Evolutionary conservation across 2,113 vertebrate species (phyloP).

Genomic region (Perca fluviatilis): DNA sequence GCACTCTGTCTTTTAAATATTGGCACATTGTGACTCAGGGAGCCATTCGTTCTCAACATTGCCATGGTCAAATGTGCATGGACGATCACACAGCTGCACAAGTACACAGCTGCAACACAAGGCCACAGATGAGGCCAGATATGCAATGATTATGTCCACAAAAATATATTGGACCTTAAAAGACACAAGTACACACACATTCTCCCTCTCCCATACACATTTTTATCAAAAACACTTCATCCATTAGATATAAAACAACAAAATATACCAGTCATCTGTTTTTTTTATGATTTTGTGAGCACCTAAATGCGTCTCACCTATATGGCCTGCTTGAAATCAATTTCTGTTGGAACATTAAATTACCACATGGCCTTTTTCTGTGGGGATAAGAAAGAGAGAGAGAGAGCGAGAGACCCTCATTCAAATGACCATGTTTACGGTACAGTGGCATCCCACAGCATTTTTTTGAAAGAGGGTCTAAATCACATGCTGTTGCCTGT

Average conservation of each 20-base stretch:
- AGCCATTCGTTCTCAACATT: conserved; percentile 46
- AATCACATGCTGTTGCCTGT: conserved; percentile 4
- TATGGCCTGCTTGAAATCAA: conserved; percentile 16
- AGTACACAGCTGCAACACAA: conserved; percentile 6
- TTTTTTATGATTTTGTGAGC: background rate
- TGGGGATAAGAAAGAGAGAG: background rate
- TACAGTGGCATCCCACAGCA: background rate
- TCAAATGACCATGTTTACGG: background rate
- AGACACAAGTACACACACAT: background rate
- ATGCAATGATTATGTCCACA: background rate
- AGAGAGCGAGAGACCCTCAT: background rate
- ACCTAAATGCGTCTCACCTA: too few species aligned
- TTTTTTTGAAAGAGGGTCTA: conserved; percentile 4
- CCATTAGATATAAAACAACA: background rate
- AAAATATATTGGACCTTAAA: background rate
- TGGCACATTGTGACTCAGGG: conserved; percentile 48
- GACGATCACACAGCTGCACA: conserved; percentile 12
- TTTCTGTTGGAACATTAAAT: conserved; percentile 39
- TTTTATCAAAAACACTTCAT: background rate
- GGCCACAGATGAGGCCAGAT: conserved; percentile 11
- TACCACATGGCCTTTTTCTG: background rate
- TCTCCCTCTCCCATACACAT: background rate
- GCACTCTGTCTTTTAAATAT: conserved; percentile 72
- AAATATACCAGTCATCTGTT: background rate
- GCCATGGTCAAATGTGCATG: conserved; percentile 21